A percentile compares a stretch with the other conserved stretches of the same genome.
phyloP scores from a whole-genome alignment of 2,113 vertebrate genomes.

The Ceyx margarethae region DNA sequence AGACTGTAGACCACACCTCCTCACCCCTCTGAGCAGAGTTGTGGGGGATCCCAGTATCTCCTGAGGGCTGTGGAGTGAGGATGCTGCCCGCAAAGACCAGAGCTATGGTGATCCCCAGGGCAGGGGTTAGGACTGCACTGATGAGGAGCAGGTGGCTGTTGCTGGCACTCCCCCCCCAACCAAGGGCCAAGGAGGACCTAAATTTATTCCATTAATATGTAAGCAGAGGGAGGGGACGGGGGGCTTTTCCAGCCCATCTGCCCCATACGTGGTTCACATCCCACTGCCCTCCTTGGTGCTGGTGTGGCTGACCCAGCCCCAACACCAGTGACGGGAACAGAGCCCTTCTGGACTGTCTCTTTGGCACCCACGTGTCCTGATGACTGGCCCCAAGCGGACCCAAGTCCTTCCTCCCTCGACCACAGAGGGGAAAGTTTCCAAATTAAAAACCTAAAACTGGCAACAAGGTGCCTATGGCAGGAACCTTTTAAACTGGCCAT shows the following conservation, averaged over 20 bases:
- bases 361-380: slow-evolving; percentile 72
- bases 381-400: slow-evolving; percentile 66
- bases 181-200: not conserved
- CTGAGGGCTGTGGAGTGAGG: not conserved
- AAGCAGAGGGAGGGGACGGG: not conserved
- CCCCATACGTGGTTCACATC: rapidly evolving
- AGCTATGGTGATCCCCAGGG: rapidly evolving
- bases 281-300: not conserved
- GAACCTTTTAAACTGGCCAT: slow-evolving; percentile 82
- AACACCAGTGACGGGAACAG: slow-evolving; percentile 50
- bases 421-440: slow-evolving; percentile 82
- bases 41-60: rapidly evolving
- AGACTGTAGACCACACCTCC: not conserved
- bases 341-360: slow-evolving; percentile 63
- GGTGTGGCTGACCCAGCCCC: not conserved
- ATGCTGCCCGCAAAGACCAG: not conserved
- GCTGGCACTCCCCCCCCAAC: not conserved
- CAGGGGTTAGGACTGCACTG: rapidly evolving
- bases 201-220: not conserved
- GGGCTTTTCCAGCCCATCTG: not conserved
- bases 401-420: slow-evolving; percentile 76
- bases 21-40: rapidly evolving
- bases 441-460: slow-evolving; percentile 84
- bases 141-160: not conserved
- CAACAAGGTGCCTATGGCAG: slow-evolving; percentile 80